A percentile compares a stretch with the other conserved stretches of the same genome.
These are phyloP conservation scores for Drosophila kambysellisi DNA, from an alignment of 2,888 invertebrate species.

Conservation along the genomic window DNA sequence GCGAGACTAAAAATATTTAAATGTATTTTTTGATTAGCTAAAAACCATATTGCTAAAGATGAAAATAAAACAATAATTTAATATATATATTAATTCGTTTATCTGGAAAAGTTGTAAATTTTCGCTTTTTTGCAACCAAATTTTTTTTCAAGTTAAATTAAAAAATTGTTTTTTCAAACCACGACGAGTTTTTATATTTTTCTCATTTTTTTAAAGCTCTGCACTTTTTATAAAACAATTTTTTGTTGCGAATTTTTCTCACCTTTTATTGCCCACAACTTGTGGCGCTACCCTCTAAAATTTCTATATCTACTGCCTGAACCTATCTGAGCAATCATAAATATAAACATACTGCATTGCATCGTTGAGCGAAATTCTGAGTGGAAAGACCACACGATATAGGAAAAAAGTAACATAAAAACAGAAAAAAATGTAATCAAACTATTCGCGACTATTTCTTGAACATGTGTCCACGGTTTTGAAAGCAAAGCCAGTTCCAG, in stretches of 20 bases:
- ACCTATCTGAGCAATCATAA: conserved; percentile 65
- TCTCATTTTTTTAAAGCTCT: too few relatives aligned
- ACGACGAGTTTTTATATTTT: background rate
- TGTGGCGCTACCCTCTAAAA: conserved; percentile 5
- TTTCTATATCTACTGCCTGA: conserved; percentile 30
- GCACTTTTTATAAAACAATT: background rate
- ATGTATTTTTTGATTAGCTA: background rate
- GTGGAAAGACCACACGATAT: conserved; percentile 31
- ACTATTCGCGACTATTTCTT: conserved; percentile 23
- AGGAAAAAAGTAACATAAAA: background rate
- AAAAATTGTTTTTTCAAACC: background rate
- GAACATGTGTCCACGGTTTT: conserved; percentile 43
- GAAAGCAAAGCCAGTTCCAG: background rate
- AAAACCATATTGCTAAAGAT: background rate
- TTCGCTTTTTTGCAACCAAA: background rate
- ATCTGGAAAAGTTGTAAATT: background rate
- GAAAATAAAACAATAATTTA: background rate
- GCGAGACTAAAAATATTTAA: background rate
- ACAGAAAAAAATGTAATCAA: conserved; percentile 27
- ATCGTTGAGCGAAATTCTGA: conserved; percentile 72
- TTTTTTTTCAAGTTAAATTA: background rate
- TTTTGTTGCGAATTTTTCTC: background rate
- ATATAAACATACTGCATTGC: conserved; percentile 71
- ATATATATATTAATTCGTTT: too few relatives aligned
- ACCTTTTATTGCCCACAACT: conserved; percentile 1